phyloP scores from a whole-genome alignment of 2,888 invertebrate genomes.

The Tetragnatha montana region DNA sequence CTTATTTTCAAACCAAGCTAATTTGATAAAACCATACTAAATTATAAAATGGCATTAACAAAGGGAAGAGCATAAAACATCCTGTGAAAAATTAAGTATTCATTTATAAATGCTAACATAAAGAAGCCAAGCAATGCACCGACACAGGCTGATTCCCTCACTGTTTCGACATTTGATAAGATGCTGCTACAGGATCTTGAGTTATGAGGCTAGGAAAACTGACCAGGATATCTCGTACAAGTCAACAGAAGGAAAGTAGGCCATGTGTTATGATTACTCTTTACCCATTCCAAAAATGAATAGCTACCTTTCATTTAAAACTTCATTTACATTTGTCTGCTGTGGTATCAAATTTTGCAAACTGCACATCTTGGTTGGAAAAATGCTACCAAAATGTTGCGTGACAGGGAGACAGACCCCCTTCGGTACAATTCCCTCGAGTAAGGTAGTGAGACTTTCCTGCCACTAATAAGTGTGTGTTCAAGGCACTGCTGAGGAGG shows the following conservation, averaged over 20 bases:
- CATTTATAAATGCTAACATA: constrained; percentile 66
- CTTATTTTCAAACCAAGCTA: constrained; percentile 5
- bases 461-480: constrained; percentile 53
- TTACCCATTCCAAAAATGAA: constrained; percentile 43
- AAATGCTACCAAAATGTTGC: constrained; percentile 55
- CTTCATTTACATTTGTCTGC: constrained; percentile 33
- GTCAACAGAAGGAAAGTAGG: constrained; percentile 50
- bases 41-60: constrained; percentile 30
- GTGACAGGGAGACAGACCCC: constrained; percentile 44
- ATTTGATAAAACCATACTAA: neutral
- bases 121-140: constrained; percentile 61
- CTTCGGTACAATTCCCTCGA: constrained; percentile 24
- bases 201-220: constrained; percentile 52
- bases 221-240: constrained; percentile 66
- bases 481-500: constrained; percentile 71
- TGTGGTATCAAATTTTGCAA: constrained; percentile 61
- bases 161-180: constrained; percentile 50
- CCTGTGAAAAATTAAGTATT: constrained; percentile 67
- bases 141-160: constrained; percentile 63
- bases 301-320: constrained; percentile 44
- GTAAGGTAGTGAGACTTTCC: constrained; percentile 23
- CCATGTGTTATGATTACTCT: constrained; percentile 34
- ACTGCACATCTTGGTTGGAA: constrained; percentile 27
- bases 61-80: constrained; percentile 44
- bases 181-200: constrained; percentile 60